Base-by-base conservation (phyloP, 2,888 invertebrate species). In the Laothoe populi region DNA sequence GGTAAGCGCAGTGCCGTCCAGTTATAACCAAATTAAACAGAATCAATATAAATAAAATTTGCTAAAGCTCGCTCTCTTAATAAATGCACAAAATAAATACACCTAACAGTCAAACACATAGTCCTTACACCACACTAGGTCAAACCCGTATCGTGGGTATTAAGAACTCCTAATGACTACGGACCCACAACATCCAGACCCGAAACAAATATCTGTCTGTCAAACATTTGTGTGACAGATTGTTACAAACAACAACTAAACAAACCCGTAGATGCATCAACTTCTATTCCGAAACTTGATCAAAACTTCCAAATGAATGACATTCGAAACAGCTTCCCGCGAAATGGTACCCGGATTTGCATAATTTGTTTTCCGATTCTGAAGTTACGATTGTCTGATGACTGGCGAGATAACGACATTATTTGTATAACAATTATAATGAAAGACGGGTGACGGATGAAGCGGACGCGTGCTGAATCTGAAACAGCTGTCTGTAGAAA, bases 251-350 rank as follows among this genome's bases (percentile, higher is more conserved):
- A 35, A 13, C 19, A 2, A 53, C 53, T 35, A 53, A 11, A 31
- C 40, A n/a, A 26, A 13, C 63, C 64, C 24, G 48, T 57, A 70
- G 68, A 67, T 65, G 66, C 61, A 71, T 71, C 65, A 69, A 73
- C 69, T 71, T 70, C 69, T 66, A 69, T 74, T 75, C 72, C 72
- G 70, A 75, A 74, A 74, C 66, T 74, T 77, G 66, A 71, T 67
- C 35, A 57, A 64, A 77, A 75, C 68, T 75, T 72, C 61, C 53
- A 63, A 73, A 59, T 62, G 46, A 71, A 78, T 71, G 69, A 66
- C 65, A 71, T 74, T 79, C 64, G 64, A 70, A 72, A 74, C 73
- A 75, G 70, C 71, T 72, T 72, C 71, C 61, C 60, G 53, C 66
- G 64, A 69, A 70, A 68, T 66, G 60, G 65, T 61, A 8, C 66